These are phyloP conservation scores for Tromatobia lineatoria DNA, from an alignment of 2,888 invertebrate genomes.

Conservation along the genomic window DNA sequence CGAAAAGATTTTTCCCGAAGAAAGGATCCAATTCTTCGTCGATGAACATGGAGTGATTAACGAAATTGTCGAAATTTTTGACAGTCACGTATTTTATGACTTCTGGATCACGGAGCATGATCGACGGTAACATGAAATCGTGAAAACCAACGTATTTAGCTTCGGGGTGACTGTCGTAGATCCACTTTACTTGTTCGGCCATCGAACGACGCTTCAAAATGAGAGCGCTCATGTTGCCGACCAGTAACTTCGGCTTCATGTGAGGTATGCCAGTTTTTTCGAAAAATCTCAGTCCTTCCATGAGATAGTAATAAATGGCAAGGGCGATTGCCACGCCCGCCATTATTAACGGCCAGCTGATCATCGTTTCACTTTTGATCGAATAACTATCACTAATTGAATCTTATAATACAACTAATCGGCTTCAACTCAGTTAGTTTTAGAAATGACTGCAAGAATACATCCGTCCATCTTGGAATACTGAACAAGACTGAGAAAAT, in stretches of 20 bases:
- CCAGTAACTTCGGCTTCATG: slow-evolving; percentile 65
- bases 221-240: slow-evolving; percentile 72
- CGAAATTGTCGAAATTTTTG: slow-evolving; percentile 73
- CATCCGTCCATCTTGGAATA: not conserved
- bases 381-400: not conserved
- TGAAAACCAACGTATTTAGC: slow-evolving; percentile 77
- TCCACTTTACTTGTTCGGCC: slow-evolving; percentile 54
- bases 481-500: not conserved
- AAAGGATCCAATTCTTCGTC: slow-evolving; percentile 75
- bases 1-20: slow-evolving; percentile 76
- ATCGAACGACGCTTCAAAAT: slow-evolving; percentile 62
- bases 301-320: slow-evolving; percentile 54
- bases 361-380: slow-evolving; percentile 38
- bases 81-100: slow-evolving; percentile 73
- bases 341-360: slow-evolving; percentile 24
- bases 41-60: slow-evolving; percentile 68
- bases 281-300: slow-evolving; percentile 51
- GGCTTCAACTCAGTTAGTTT: not conserved
- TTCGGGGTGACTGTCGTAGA: slow-evolving; percentile 69
- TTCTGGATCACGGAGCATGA: slow-evolving; percentile 75
- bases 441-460: not conserved
- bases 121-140: slow-evolving; percentile 71
- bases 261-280: slow-evolving; percentile 64
- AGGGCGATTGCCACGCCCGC: slow-evolving; percentile 30
- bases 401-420: not conserved